Base-by-base conservation (phyloP, 2,888 invertebrate genomes). In the Mythimna albipuncta region DNA sequence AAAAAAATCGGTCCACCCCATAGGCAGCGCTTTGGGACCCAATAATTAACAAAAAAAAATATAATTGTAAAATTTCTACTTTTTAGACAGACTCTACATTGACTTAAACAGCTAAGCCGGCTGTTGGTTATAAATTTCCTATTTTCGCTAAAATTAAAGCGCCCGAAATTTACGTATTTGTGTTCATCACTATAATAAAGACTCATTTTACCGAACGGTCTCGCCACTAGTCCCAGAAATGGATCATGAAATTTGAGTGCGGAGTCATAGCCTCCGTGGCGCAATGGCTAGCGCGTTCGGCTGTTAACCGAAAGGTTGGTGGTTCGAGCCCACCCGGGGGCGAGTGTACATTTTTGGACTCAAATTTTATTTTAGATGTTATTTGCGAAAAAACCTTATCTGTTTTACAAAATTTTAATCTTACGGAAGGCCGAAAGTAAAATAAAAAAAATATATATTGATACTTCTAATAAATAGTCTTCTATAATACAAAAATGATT, bases 261-360 rank as follows among this genome's bases (percentile, higher is more conserved):
- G 0, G 0, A 0, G 0, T 0, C 0, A 62, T 63, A 61, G 96
- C 96, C 98, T 98, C 98, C 98, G 98, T 98, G 98, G 98, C 98
- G 98, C 98, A 98, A 98, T 93, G 98, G 98, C 97, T 98, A 98
- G 98, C 98, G 98, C 98, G 98, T 98, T 98, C 98, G 98, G 98
- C 98, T 98, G 98, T 98, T 98, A 98, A 98, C 98, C 98, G 98
- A 98, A 98, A 98, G 98, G 98, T 98, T 98, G 98, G 98, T 98
- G 98, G 98, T 98, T 98, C 98, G 97, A 98, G 98, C 97, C 98
- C 98, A 98, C 98, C 98, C 98, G 98, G 98, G 98, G 98, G 98
- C 98, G 98, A 10, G 0, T 16, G 2, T 13, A 2, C 32, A 7
- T 32, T 57, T 57, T 57, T 57, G 13, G 7, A 0, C 0, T 2